A percentile compares a stretch with the other conserved stretches of the same genome.
Evolutionary conservation across 2,888 invertebrate genomes (phyloP).

Genomic region (Calameuta filiformis): DNA sequence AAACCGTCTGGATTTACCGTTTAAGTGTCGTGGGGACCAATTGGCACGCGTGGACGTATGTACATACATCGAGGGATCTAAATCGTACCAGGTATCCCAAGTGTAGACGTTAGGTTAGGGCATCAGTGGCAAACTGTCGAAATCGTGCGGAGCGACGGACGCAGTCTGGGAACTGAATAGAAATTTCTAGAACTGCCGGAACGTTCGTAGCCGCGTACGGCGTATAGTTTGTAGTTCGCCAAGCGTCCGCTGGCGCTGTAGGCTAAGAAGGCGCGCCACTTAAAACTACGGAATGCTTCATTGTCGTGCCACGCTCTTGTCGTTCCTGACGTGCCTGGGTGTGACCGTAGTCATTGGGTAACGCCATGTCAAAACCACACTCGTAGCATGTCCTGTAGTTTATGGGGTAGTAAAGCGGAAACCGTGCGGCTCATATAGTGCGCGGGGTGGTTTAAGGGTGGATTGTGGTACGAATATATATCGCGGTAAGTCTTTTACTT

Average conservation of each 20-base stretch:
- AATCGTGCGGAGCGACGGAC: neutral
- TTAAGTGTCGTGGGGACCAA: neutral
- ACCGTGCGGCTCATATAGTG: neutral
- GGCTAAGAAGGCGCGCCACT: neutral
- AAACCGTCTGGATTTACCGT: neutral
- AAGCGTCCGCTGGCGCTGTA: neutral
- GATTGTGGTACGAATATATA: neutral
- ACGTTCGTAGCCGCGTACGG: neutral
- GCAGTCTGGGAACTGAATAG: neutral
- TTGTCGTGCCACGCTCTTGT: neutral
- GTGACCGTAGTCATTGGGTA: neutral
- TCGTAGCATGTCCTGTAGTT: conserved; percentile 30
- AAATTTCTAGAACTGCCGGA: too few species aligned
- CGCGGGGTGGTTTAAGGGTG: neutral
- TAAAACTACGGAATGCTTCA: neutral
- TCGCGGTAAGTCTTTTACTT: neutral
- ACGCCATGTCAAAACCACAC: conserved; percentile 3
- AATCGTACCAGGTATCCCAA: too few species aligned
- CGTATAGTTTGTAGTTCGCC: neutral
- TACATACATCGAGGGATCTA: too few species aligned
- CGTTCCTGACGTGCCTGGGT: neutral
- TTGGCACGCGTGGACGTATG: neutral
- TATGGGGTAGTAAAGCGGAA: conserved; percentile 32
- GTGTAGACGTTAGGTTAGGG: too few species aligned
- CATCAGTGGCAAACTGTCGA: neutral